These are phyloP conservation scores for Okapia johnstoni DNA, from an alignment of 2,113 vertebrate species.

Conservation along the genomic window DNA sequence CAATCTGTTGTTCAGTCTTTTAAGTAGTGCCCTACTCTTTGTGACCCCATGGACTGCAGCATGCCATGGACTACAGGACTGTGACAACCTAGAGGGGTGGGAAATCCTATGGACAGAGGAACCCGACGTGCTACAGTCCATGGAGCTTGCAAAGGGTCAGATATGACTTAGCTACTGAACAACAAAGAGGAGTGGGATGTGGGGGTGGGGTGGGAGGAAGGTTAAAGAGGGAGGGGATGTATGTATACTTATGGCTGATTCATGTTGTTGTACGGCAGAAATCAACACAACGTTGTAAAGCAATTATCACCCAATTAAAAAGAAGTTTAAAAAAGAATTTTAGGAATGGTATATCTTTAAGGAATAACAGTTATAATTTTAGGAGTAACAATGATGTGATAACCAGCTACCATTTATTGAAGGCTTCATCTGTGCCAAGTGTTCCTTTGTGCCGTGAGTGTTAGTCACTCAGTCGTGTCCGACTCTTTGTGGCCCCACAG, in stretches of 20 bases:
- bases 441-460: not conserved
- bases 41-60: not conserved
- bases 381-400: not conserved
- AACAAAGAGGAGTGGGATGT: not conserved
- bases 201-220: not conserved
- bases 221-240: not conserved
- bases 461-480: not conserved
- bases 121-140: not conserved
- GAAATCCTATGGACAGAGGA: not conserved
- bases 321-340: not conserved
- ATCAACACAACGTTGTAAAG: not conserved
- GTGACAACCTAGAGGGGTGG: not conserved
- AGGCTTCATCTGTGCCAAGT: not conserved
- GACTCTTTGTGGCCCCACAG: not conserved
- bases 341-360: not conserved
- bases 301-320: not conserved
- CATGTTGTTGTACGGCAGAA: not conserved
- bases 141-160: not conserved
- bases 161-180: not conserved
- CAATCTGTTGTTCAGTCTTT: not conserved
- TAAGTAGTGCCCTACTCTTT: not conserved
- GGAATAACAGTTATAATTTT: not conserved
- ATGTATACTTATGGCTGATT: not conserved
- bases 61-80: not conserved
- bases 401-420: not conserved